These are phyloP conservation scores for Saccostrea glomerata DNA, from an alignment of 1,140 invertebrate genomes.

Conservation along the genomic window DNA sequence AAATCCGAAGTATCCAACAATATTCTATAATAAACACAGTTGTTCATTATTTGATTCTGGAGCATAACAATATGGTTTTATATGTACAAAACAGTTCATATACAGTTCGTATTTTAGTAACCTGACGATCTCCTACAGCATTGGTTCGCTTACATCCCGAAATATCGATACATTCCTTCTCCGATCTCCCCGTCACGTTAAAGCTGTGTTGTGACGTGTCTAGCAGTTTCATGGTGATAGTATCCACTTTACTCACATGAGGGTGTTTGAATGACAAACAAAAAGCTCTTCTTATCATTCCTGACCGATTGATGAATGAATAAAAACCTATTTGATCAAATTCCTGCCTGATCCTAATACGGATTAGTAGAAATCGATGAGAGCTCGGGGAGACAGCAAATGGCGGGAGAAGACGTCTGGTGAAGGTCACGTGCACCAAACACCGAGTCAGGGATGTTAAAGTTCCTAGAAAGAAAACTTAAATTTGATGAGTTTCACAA, in stretches of 20 bases:
- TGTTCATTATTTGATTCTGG: no score
- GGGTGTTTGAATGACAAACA: slow-evolving; percentile 22
- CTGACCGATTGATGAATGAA: slow-evolving; percentile 24
- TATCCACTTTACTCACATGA: background rate
- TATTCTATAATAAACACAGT: no score
- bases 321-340: slow-evolving; percentile 32
- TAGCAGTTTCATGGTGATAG: background rate
- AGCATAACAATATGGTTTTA: no score
- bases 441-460: no score
- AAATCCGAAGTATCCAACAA: no score
- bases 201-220: background rate
- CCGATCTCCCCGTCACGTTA: background rate
- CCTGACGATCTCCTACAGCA: no score
- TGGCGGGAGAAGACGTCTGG: background rate
- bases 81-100: no score
- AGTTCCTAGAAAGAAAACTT: no score
- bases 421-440: background rate
- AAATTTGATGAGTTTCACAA: no score
- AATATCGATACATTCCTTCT: background rate
- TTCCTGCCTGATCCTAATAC: background rate
- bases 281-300: slow-evolving; percentile 3
- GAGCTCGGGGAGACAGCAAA: background rate
- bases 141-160: background rate
- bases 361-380: slow-evolving; percentile 26
- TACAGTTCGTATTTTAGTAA: no score